A percentile compares a stretch with the other conserved stretches of the same genome.
Conservation (phyloP, 2,797 vertebrate genomes). For the Eulemur albifrons region DNA sequence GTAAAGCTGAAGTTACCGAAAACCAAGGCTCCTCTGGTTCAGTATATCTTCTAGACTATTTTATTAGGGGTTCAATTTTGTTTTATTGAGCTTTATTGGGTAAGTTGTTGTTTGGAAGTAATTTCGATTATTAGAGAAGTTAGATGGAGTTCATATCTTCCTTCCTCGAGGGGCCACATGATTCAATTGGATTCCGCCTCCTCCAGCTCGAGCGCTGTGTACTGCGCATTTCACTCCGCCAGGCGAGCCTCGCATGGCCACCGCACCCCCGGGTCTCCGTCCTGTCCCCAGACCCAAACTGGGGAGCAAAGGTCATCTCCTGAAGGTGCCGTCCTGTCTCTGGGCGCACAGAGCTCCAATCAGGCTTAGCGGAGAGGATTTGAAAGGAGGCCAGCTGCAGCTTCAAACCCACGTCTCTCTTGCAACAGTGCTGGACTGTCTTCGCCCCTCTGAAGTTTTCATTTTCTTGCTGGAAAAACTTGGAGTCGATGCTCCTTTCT, state of each 20-base stretch:
- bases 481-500: neutral
- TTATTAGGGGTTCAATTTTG: constrained; percentile 34
- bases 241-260: fast-evolving
- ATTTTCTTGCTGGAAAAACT: neutral
- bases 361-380: fast-evolving
- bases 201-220: fast-evolving
- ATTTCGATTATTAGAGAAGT: constrained; percentile 58
- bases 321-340: fast-evolving
- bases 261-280: fast-evolving
- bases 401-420: neutral
- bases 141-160: constrained; percentile 48
- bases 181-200: neutral
- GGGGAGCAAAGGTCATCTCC: fast-evolving
- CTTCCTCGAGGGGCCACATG: constrained; percentile 38
- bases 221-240: fast-evolving
- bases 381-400: too few relatives aligned
- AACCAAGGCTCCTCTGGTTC: neutral
- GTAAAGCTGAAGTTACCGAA: too few relatives aligned
- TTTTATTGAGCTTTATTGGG: constrained; percentile 55
- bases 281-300: fast-evolving
- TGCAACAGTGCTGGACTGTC: too few relatives aligned
- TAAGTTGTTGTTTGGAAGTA: constrained; percentile 31
- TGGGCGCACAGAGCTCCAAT: too few relatives aligned
- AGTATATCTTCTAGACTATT: neutral
- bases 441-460: neutral